Conservation (phyloP, 2,113 vertebrate genomes). For the Alouatta palliata region DNA sequence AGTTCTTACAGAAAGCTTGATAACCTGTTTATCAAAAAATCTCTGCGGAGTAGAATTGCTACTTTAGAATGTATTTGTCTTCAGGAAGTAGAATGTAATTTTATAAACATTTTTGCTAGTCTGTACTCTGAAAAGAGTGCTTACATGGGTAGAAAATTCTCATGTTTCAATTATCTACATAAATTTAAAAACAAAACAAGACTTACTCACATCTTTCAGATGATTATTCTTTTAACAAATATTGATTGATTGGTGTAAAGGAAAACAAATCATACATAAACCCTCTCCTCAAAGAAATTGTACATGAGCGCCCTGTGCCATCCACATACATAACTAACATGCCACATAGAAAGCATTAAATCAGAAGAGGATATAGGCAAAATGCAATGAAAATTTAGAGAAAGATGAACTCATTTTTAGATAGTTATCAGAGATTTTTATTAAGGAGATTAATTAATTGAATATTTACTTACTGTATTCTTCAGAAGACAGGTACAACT, state of each 20-base stretch:
- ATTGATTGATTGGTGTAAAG: background rate
- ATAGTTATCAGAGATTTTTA: background rate
- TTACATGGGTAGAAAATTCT: background rate
- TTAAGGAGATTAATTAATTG: background rate
- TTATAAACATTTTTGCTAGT: background rate
- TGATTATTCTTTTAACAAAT: background rate
- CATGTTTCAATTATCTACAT: background rate
- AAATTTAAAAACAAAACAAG: constrained; percentile 16
- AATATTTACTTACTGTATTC: background rate
- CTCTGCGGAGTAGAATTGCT: background rate
- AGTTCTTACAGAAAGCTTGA: constrained; percentile 11
- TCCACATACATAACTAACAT: background rate
- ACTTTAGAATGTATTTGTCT: background rate
- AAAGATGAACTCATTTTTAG: background rate
- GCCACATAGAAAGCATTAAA: background rate
- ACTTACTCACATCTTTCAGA: background rate
- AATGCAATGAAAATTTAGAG: background rate
- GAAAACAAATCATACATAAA: constrained; percentile 28
- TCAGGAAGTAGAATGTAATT: constrained; percentile 8
- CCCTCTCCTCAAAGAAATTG: background rate
- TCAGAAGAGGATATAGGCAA: background rate
- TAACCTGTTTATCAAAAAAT: constrained; percentile 13
- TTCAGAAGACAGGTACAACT: background rate
- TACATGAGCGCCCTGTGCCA: background rate
- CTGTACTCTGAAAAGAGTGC: background rate